These are phyloP conservation scores for Piprites chloris DNA, from an alignment of 2,113 vertebrate species.

Conservation along the genomic window DNA sequence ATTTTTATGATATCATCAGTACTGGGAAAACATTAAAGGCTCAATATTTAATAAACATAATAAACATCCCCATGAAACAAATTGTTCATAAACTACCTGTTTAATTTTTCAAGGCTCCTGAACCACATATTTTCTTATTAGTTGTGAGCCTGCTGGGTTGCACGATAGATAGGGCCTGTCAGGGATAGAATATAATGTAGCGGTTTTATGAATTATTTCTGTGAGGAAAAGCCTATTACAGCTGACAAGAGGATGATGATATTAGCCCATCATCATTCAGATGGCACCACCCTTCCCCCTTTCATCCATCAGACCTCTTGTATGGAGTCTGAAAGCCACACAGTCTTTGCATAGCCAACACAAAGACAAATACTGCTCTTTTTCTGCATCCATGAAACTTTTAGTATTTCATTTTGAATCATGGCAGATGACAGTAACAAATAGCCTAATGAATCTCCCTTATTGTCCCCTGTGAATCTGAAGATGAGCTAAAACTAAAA, in stretches of 20 bases:
- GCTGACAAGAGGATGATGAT: constrained; percentile 99
- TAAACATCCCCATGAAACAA: constrained; percentile 96
- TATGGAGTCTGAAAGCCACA: constrained; percentile 80
- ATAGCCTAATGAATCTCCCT: constrained; percentile 98
- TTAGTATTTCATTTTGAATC: constrained; percentile 99
- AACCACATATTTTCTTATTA: constrained; percentile 99
- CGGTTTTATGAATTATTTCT: constrained; percentile 99
- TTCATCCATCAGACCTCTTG: constrained; percentile 94
- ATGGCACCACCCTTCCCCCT: constrained; percentile 92
- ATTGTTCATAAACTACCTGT: constrained; percentile 99
- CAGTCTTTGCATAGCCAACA: constrained; percentile 84
- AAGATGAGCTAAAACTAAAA: constrained; percentile 86
- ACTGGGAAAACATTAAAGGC: constrained; percentile 81
- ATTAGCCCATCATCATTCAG: constrained; percentile 99
- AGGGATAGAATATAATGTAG: constrained; percentile 96
- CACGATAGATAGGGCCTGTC: constrained; percentile 99
- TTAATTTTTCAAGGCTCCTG: constrained; percentile 99
- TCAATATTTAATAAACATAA: constrained; percentile 94
- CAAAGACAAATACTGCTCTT: constrained; percentile 99
- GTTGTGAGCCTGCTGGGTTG: constrained; percentile 95
- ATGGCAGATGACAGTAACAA: constrained; percentile 97
- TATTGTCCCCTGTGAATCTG: constrained; percentile 91
- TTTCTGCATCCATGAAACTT: constrained; percentile 98
- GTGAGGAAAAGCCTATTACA: constrained; percentile 99
- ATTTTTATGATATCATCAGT: constrained; percentile 80